Evolutionary conservation across 2,113 vertebrate genomes (phyloP).

Genomic region (Mellivora capensis): DNA sequence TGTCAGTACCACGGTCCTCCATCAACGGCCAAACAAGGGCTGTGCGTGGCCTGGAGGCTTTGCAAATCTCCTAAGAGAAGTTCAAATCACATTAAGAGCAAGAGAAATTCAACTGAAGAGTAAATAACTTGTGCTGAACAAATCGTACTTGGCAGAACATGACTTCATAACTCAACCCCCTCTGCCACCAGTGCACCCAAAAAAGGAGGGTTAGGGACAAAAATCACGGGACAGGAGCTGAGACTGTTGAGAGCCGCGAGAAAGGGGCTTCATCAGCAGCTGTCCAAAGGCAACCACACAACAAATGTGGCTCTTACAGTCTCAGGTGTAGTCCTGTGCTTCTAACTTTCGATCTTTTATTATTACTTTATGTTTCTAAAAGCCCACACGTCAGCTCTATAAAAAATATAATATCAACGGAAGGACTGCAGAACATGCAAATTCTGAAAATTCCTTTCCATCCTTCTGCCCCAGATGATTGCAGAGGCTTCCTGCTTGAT

Average conservation of each 20-base stretch:
- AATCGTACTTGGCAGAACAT: conserved; percentile 36
- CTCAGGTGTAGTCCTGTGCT: background rate
- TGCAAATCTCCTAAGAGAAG: conserved; percentile 59
- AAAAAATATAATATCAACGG: background rate
- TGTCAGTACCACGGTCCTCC: background rate
- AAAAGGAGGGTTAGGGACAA: background rate
- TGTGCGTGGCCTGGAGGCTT: accelerated
- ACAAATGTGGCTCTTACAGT: background rate
- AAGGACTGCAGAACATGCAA: background rate
- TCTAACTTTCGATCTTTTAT: background rate
- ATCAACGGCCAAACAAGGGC: background rate
- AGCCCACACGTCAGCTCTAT: background rate
- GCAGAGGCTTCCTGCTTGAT: background rate
- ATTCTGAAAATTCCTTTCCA: background rate
- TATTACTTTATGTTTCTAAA: background rate
- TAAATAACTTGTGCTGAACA: conserved; percentile 58
- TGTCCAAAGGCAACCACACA: background rate
- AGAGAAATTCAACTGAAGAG: conserved; percentile 36
- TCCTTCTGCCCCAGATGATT: background rate
- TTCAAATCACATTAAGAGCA: conserved; percentile 47
- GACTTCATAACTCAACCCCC: background rate
- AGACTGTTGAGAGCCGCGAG: background rate
- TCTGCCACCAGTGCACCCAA: conserved; percentile 1
- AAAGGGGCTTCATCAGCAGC: background rate
- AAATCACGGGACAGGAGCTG: background rate